phyloP scores from a whole-genome alignment of 2,888 invertebrate species.

The Drosophila formosana region DNA sequence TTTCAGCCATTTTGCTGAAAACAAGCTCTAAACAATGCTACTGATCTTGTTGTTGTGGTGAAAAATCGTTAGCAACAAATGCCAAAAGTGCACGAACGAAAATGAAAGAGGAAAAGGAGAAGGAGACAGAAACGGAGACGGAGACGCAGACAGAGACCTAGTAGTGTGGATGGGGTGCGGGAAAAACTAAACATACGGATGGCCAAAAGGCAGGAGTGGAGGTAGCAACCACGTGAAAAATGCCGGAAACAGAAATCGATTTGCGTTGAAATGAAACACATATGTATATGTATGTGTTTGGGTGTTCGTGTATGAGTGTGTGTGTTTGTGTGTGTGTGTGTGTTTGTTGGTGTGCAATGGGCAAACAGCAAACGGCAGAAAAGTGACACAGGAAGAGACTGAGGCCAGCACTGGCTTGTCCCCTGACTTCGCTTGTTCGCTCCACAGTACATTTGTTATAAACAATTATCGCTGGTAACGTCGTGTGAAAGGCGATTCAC shows the following conservation, averaged over 20 bases:
- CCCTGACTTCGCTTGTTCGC: not conserved
- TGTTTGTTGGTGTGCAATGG: slow-evolving; percentile 28
- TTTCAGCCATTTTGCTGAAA: slow-evolving; percentile 39
- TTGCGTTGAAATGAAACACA: slow-evolving; percentile 49
- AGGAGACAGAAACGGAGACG: not conserved
- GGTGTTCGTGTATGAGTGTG: slow-evolving; percentile 6
- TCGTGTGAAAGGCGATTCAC: not conserved
- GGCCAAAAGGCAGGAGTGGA: slow-evolving; percentile 27
- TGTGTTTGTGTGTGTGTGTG: slow-evolving; percentile 17
- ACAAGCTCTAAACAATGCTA: slow-evolving; percentile 21
- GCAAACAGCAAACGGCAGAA: slow-evolving; percentile 37
- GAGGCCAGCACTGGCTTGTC: slow-evolving; percentile 20
- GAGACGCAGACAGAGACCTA: not conserved
- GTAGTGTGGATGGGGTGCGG: not conserved
- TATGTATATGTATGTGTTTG: too few species aligned
- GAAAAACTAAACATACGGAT: slow-evolving; percentile 28
- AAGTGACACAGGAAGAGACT: slow-evolving; percentile 18
- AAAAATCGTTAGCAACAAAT: slow-evolving; percentile 79
- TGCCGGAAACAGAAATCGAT: slow-evolving; percentile 85
- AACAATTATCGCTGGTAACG: slow-evolving; percentile 22
- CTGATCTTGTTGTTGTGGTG: slow-evolving; percentile 51
- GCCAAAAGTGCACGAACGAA: slow-evolving; percentile 73
- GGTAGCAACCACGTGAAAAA: slow-evolving; percentile 83
- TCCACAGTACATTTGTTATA: slow-evolving; percentile 20
- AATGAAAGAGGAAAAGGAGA: slow-evolving; percentile 4